Base-by-base conservation (phyloP, 2,113 vertebrate species). In the Eolophus roseicapilla region DNA sequence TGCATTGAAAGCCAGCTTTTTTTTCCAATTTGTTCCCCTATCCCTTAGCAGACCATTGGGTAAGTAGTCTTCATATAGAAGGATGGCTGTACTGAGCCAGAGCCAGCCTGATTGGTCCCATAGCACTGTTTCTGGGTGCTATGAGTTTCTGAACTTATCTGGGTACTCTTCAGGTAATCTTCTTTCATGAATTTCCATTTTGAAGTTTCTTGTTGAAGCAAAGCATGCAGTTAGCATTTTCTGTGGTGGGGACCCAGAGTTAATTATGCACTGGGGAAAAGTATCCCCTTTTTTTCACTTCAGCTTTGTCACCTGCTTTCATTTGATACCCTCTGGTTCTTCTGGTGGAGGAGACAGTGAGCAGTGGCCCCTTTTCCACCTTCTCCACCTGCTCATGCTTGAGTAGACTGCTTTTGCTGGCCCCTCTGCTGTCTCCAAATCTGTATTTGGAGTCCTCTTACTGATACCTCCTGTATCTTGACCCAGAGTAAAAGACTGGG, bases 11-110 rank as follows among this genome's bases (percentile, higher is more conserved):
- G 23, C 63, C 27, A 69, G 65, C 21, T 0, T 39, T 65, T 73
- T 69, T 31, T 6, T 24, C 68, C 6, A 39, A 21, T 86, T 78
- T 70, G 65, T 85, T 78, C 8, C 39, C 12, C 21, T 44, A 1
- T 49, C 20, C 31, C 74, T 84, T 53, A 1, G 8, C 50, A 90
- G 69, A 35, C 46, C 27, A 10, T 21, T 11, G 21, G 44, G 33
- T 43, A 41, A 62, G 15, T 65, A 33, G n/a, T 27, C 49, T 69
- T 84, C 7, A 11, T 57, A 3, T 6, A 29, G 44, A 37, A 82
- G 37, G 21, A 24, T 63, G 49, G 41, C 55, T 0, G 0, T 70
- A 49, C 24, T n/a, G 69, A 86, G 59, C 23, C 44, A 46, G 17
- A 46, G 44, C 44, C 64, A 67, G 37, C n/a, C 41, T 33, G 41